These are phyloP conservation scores for Arrhamphus sclerolepis DNA, from an alignment of 2,797 vertebrate genomes.

Conservation along the genomic window DNA sequence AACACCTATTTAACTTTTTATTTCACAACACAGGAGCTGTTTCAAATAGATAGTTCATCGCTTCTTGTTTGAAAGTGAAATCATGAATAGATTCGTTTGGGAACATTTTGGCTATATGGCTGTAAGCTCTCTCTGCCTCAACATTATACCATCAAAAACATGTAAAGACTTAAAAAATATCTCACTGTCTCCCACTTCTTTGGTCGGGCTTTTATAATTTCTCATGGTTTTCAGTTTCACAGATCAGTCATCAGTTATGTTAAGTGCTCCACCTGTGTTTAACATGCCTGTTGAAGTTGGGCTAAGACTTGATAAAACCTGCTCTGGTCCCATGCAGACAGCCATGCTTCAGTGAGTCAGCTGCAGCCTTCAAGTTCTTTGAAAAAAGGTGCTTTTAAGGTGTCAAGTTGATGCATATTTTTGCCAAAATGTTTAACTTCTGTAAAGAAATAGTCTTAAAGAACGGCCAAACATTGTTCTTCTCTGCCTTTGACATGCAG, in stretches of 20 bases:
- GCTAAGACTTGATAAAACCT: slow-evolving; percentile 27
- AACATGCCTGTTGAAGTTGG: slow-evolving; percentile 23
- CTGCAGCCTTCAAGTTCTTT: slow-evolving; percentile 7
- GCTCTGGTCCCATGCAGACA: slow-evolving; percentile 31
- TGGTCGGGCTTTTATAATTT: slow-evolving; percentile 10
- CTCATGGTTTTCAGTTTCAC: slow-evolving; percentile 56
- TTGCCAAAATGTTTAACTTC: not conserved
- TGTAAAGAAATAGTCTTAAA: not conserved
- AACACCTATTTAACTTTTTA: no score
- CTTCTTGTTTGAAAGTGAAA: no score
- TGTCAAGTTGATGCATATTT: not conserved
- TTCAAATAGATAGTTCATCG: no score
- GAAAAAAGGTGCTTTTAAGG: not conserved
- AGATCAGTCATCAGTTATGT: slow-evolving; percentile 35
- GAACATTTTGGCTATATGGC: no score
- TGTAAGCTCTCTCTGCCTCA: not conserved
- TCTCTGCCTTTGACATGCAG: slow-evolving; percentile 3
- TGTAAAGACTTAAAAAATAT: not conserved
- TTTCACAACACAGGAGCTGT: no score
- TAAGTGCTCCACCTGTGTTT: slow-evolving; percentile 50
- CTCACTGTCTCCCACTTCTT: not conserved
- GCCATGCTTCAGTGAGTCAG: not conserved
- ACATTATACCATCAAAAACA: not conserved
- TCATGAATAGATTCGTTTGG: no score
- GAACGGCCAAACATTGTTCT: not conserved